Evolutionary conservation across 1,140 invertebrate species (phyloP).

Genomic region (Caenorhabditis inopinata): DNA sequence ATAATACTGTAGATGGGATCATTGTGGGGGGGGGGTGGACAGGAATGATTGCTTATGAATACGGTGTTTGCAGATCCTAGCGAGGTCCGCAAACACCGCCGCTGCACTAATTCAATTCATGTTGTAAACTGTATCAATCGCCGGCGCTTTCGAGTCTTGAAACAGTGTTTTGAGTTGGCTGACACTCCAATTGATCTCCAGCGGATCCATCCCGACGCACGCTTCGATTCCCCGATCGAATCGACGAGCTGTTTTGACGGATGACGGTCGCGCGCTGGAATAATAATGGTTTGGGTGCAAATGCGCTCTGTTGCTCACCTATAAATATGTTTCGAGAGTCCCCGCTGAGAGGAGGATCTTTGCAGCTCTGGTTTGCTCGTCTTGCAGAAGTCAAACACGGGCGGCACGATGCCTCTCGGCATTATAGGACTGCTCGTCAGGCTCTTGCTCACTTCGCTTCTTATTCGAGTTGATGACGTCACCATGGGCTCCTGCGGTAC

Average conservation of each 20-base stretch:
- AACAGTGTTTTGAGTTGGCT: slow-evolving; percentile 45
- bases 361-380: slow-evolving; percentile 17
- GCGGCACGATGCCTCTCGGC: not conserved
- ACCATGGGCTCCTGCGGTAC: not conserved
- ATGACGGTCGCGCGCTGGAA: not conserved
- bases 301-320: not conserved
- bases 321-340: slow-evolving; percentile 7
- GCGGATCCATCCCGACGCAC: slow-evolving; percentile 47
- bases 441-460: not conserved
- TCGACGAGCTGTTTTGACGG: not conserved
- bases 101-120: not conserved
- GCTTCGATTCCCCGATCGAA: not conserved
- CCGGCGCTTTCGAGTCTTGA: slow-evolving; percentile 29
- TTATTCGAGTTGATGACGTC: not conserved
- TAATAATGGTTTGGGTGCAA: not conserved
- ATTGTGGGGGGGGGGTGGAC: too few species aligned
- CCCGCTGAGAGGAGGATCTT: slow-evolving; percentile 20
- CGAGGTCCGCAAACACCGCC: too few species aligned
- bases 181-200: slow-evolving; percentile 53
- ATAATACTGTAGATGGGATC: too few species aligned
- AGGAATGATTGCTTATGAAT: too few species aligned
- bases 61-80: too few species aligned
- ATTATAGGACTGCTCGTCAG: slow-evolving; percentile 5
- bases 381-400: slow-evolving; percentile 23
- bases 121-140: slow-evolving; percentile 13